Conservation (phyloP, 2,888 invertebrate genomes). For the Beris morrisii region DNA sequence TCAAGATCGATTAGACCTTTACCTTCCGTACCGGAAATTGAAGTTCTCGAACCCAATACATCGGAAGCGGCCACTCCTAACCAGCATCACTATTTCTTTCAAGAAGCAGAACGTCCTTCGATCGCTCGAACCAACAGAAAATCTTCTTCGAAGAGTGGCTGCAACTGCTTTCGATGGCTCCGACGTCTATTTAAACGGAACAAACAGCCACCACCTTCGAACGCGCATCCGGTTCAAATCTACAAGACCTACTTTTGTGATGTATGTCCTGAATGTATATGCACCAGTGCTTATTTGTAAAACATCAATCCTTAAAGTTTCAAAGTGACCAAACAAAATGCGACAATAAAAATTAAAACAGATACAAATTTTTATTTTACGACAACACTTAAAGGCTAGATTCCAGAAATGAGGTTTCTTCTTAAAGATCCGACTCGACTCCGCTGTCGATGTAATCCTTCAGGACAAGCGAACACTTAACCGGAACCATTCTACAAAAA, state of each 20-base stretch:
- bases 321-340: not conserved
- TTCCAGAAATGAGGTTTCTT: not conserved
- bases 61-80: not conserved
- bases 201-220: not conserved
- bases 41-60: constrained; percentile 21
- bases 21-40: constrained; percentile 12
- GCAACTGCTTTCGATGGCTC: constrained; percentile 4
- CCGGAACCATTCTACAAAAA: constrained; percentile 63
- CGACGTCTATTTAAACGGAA: not conserved
- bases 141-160: not conserved
- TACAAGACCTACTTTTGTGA: constrained; percentile 19
- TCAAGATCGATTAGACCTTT: not conserved
- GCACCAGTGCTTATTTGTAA: constrained; percentile 9
- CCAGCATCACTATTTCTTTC: not conserved
- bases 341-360: constrained; percentile 7
- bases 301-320: not conserved
- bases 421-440: constrained; percentile 60
- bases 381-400: too few relatives aligned
- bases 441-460: constrained; percentile 71
- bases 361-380: not conserved
- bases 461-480: constrained; percentile 58
- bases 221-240: constrained; percentile 1
- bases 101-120: not conserved
- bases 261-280: constrained; percentile 26
- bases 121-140: not conserved